These are phyloP conservation scores for Euura saliciscinereae DNA, from an alignment of 1,140 invertebrate genomes.

Conservation along the genomic window DNA sequence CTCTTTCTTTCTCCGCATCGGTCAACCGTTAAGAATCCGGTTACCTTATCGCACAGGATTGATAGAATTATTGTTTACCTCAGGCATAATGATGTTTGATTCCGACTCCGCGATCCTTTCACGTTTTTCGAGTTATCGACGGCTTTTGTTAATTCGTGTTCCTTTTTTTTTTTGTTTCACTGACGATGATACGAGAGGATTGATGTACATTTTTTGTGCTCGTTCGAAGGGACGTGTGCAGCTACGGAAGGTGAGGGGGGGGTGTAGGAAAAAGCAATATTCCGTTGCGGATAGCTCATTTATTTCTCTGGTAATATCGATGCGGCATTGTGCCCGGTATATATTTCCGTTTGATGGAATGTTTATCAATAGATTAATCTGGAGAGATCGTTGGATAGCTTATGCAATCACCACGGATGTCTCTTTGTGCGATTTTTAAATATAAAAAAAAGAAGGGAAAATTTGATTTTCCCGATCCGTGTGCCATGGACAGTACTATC, in stretches of 20 bases:
- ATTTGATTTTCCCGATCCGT: constrained; percentile 10
- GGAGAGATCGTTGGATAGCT: constrained; percentile 38
- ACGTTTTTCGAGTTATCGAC: no score
- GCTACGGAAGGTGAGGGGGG: constrained; percentile 16
- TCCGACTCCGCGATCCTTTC: neutral
- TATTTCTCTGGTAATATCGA: constrained; percentile 22
- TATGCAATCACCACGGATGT: constrained; percentile 34
- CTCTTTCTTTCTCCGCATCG: neutral
- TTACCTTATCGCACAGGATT: constrained; percentile 28
- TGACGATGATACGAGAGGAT: neutral
- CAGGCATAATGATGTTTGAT: constrained; percentile 24
- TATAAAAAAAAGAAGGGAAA: constrained; percentile 41
- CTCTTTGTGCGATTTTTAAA: constrained; percentile 42
- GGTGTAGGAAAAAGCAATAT: constrained; percentile 29
- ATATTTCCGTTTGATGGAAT: constrained; percentile 33
- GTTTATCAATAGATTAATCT: constrained; percentile 53
- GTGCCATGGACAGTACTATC: constrained; percentile 10
- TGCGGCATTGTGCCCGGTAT: constrained; percentile 6
- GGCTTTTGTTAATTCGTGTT: no score
- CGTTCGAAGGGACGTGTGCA: constrained; percentile 13
- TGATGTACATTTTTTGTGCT: no score
- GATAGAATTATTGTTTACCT: constrained; percentile 33
- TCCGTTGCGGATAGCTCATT: constrained; percentile 14
- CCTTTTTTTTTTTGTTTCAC: neutral
- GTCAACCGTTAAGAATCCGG: constrained; percentile 28